These are phyloP conservation scores for Drosophila atroscutellata DNA, from an alignment of 2,888 invertebrate genomes.

Conservation along the genomic window DNA sequence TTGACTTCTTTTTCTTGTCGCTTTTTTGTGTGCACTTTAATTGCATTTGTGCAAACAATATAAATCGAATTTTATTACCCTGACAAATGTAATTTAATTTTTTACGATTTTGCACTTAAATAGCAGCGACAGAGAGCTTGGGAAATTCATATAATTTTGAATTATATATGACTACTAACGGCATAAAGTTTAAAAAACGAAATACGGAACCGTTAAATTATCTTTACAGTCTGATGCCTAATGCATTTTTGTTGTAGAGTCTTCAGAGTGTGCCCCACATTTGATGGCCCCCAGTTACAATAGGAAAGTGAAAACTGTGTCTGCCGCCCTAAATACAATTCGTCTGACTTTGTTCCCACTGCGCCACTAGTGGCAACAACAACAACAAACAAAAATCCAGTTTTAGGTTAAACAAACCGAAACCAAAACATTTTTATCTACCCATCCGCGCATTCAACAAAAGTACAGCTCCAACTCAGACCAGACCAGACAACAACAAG, in stretches of 20 bases:
- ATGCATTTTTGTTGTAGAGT: conserved; percentile 27
- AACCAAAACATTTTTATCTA: conserved; percentile 68
- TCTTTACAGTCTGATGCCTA: conserved; percentile 37
- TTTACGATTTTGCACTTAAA: conserved; percentile 82
- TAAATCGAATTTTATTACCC: conserved; percentile 72
- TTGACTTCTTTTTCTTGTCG: conserved; percentile 55
- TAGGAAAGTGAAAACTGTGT: conserved; percentile 65
- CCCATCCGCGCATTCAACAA: conserved; percentile 53
- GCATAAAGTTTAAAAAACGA: background rate
- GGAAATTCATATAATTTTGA: conserved; percentile 28
- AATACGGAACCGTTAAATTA: conserved; percentile 14
- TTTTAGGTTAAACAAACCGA: conserved; percentile 70
- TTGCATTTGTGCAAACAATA: conserved; percentile 78
- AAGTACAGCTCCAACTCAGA: conserved; percentile 72
- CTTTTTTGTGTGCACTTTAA: conserved; percentile 62
- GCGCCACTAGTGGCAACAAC: conserved; percentile 22
- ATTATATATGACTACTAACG: conserved; percentile 29
- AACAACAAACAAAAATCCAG: conserved; percentile 59
- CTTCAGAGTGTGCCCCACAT: conserved; percentile 43
- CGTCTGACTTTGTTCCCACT: conserved; percentile 23
- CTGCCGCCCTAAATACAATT: conserved; percentile 60
- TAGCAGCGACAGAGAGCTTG: conserved; percentile 47
- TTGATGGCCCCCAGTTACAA: conserved; percentile 51
- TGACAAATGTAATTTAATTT: conserved; percentile 76
- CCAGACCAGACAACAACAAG: conserved; percentile 52